Percentiles rank a stretch among this genome's conserved stretches.
Conservation (phyloP, 1,140 invertebrate genomes). For the Oscheius sp. region DNA sequence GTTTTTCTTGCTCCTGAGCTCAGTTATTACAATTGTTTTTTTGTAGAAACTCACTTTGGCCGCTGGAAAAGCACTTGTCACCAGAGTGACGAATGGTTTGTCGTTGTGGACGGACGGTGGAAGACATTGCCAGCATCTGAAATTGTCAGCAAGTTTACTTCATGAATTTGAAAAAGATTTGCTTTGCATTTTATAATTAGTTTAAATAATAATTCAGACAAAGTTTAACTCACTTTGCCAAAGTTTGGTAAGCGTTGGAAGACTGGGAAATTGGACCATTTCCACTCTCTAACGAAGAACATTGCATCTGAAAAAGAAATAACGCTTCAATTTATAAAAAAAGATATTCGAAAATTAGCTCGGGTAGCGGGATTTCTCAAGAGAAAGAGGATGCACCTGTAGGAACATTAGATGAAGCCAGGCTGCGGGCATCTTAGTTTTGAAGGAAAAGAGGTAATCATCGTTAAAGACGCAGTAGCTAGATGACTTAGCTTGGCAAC, state of each 20-base stretch:
- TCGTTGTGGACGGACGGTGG: slow-evolving; percentile 78
- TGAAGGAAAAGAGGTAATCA: slow-evolving; percentile 75
- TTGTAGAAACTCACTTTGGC: slow-evolving; percentile 68
- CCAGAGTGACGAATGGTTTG: slow-evolving; percentile 77
- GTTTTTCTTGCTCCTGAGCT: slow-evolving; percentile 75
- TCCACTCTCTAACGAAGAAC: neutral
- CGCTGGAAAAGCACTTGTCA: slow-evolving; percentile 85
- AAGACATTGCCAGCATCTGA: slow-evolving; percentile 78
- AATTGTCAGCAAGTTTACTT: too few relatives aligned
- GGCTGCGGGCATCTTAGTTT: slow-evolving; percentile 78
- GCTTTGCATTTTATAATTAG: too few relatives aligned
- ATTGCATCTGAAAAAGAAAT: slow-evolving; percentile 17
- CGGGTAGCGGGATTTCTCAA: slow-evolving; percentile 39
- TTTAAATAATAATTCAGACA: neutral
- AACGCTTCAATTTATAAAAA: slow-evolving; percentile 14
- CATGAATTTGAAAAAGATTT: too few relatives aligned
- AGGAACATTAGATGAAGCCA: slow-evolving; percentile 96
- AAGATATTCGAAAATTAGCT: slow-evolving; percentile 12
- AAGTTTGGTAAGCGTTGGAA: slow-evolving; percentile 23
- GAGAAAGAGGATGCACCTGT: slow-evolving; percentile 78
- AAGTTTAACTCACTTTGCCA: slow-evolving; percentile 2
- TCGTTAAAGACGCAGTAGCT: slow-evolving; percentile 81
- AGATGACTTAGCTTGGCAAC: slow-evolving; percentile 70
- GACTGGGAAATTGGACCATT: neutral
- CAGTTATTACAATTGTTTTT: neutral